These are phyloP conservation scores for Esperia sulphurella DNA, from an alignment of 2,888 invertebrate genomes.

Conservation along the genomic window DNA sequence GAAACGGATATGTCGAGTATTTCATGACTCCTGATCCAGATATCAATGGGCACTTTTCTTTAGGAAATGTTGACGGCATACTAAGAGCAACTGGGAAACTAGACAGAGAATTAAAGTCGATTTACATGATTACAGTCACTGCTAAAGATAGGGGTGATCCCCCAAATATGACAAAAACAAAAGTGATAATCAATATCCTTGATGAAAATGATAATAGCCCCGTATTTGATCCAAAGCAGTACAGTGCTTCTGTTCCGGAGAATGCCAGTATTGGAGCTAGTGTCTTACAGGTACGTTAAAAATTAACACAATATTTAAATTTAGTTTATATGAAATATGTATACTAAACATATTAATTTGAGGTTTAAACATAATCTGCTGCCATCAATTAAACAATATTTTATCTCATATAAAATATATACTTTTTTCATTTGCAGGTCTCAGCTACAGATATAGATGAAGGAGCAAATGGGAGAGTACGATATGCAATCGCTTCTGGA, in stretches of 20 bases:
- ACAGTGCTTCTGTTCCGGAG: constrained; percentile 93
- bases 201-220: constrained; percentile 96
- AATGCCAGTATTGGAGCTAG: constrained; percentile 96
- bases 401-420: not conserved
- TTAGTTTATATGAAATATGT: too few species aligned
- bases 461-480: constrained; percentile 93
- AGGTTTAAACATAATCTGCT: too few species aligned
- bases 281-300: constrained; percentile 85
- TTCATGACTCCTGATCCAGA: constrained; percentile 84
- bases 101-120: constrained; percentile 89
- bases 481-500: constrained; percentile 93
- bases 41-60: constrained; percentile 84
- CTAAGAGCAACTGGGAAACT: constrained; percentile 91
- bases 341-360: too few species aligned
- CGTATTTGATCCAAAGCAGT: constrained; percentile 92
- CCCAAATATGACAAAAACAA: constrained; percentile 83
- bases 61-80: constrained; percentile 93
- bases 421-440: constrained; percentile 76
- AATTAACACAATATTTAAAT: not conserved
- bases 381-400: too few species aligned
- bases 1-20: constrained; percentile 95
- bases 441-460: constrained; percentile 94
- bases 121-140: constrained; percentile 87
- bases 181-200: constrained; percentile 85
- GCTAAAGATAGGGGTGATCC: constrained; percentile 94